Base-by-base conservation (phyloP, 2,797 vertebrate genomes). In the Percopsis omiscomaycus region DNA sequence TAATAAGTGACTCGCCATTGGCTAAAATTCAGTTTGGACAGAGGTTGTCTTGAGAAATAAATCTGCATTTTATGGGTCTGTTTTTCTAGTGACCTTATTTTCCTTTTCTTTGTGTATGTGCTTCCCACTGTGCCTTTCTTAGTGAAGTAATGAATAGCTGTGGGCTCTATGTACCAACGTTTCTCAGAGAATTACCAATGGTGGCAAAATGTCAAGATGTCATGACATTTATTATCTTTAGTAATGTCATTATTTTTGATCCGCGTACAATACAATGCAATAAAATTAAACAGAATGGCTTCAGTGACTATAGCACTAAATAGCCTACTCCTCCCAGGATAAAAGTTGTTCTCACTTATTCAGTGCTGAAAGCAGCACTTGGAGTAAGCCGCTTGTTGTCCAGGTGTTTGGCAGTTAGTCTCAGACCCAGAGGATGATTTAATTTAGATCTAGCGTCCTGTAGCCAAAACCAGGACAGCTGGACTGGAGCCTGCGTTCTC, bases 351-450 rank as follows among this genome's bases (percentile, higher is more conserved):
- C 16, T 60, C 14, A 30, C 46, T 30, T 49, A 28, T 50, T 49
- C 11, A 4, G 50, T 14, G 1, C 42, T 46, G 15, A 53, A 56
- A 59, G 58, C 16, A 22, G 28, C 27, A 53, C 57, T 56, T 53
- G 8, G 32, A 56, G 45, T 60, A 66, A 64, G 32, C 15, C 51
- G 29, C 50, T 44, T 54, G 32, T 6, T 37, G 30, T 66, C 71
- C 68, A 78, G 66, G 60, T 75, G 69, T 65, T 73, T 80, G 69
- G 57, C 71, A 67, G 47, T 44, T 15, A 55, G 22, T 66, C 29
- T 63, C 55, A 67, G 48, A 44, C 47, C 12, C 27, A 42, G 45
- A 61, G 1, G 2, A 71, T 53, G 42, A n/a, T 47, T 5, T 3
- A 50, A 32, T 64, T 62, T 53, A 60, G 42, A 59, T 72, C 45